phyloP scores from a whole-genome alignment of 2,113 vertebrate genomes.

The Prunella fulvescens region DNA sequence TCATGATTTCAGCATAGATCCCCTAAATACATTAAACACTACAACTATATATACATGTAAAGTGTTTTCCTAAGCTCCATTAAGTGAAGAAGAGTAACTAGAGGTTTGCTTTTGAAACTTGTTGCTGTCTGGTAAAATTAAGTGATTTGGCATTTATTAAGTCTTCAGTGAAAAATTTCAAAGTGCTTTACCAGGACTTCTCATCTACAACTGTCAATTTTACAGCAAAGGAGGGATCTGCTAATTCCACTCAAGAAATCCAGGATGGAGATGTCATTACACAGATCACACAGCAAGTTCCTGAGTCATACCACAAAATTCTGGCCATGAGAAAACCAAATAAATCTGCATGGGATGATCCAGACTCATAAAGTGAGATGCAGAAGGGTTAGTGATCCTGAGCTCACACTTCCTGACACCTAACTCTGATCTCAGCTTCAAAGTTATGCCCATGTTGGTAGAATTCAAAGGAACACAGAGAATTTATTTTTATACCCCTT shows the following conservation, averaged over 20 bases:
- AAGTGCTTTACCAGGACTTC: background rate
- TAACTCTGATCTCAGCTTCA: background rate
- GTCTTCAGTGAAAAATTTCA: background rate
- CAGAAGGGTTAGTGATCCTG: background rate
- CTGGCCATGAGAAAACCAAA: background rate
- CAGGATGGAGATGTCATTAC: background rate
- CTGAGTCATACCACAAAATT: background rate
- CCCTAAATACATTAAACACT: background rate
- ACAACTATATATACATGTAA: background rate
- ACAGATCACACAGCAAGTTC: background rate
- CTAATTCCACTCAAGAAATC: background rate
- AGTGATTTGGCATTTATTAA: background rate
- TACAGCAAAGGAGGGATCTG: background rate
- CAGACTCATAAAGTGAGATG: background rate
- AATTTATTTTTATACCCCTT: background rate
- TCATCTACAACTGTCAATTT: background rate
- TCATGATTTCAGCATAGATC: background rate
- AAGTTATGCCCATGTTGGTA: background rate
- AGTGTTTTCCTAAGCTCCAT: background rate
- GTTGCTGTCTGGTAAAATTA: background rate
- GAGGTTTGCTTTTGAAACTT: background rate
- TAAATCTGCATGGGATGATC: rapidly evolving
- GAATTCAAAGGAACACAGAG: background rate
- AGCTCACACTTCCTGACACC: background rate
- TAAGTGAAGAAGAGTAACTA: background rate